Base-by-base conservation (phyloP, 2,797 vertebrate species). In the Gymnocypris eckloni region DNA sequence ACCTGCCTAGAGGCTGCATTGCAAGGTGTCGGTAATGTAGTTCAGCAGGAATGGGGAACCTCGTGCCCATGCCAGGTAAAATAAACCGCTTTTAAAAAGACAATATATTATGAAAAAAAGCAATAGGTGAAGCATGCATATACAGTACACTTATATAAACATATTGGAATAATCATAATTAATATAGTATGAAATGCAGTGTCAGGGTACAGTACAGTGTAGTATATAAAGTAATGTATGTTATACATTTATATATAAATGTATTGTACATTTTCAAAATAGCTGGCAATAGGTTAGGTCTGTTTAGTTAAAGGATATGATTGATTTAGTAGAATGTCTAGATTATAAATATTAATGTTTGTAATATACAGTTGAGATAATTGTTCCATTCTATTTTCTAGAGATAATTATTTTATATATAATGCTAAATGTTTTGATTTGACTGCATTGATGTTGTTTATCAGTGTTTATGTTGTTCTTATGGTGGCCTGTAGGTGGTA, bases 41-140 rank as follows among this genome's bases (percentile, higher is more conserved):
- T 99, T 16, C 98, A 99, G 90, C 98, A 99, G 91, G 98, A 99
- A 86, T 99, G 98, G 98, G 98, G 98, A 0, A 97, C 96, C 79
- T 93, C 96, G 3, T 97, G 98, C 92, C 98, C 98, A 67, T 99
- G 98, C 92, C 98, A 99, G 98, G 98, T 99, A 94, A 92, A 72
- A 43, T 12, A n/a, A 78, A 4, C 0, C 0, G 12, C 28, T 37
- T 12, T 80, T 11, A 10, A 64, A 43, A 48, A 48, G 50, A 25
- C 0, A 20, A 59, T 39, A 56, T 77, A 56, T 76, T 77, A 76
- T 54, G 18, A 28, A 54, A 22, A 25, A 25, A 52, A 37, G 1
- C 10, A 22, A 12, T 54, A 7, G 5, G 43, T 73, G 45, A 48
- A 48, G n/a, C 43, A 5, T 48, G 73, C 48, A 73, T 18, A 22